phyloP scores from a whole-genome alignment of 2,797 vertebrate genomes.

The Darevskia nairensis region DNA sequence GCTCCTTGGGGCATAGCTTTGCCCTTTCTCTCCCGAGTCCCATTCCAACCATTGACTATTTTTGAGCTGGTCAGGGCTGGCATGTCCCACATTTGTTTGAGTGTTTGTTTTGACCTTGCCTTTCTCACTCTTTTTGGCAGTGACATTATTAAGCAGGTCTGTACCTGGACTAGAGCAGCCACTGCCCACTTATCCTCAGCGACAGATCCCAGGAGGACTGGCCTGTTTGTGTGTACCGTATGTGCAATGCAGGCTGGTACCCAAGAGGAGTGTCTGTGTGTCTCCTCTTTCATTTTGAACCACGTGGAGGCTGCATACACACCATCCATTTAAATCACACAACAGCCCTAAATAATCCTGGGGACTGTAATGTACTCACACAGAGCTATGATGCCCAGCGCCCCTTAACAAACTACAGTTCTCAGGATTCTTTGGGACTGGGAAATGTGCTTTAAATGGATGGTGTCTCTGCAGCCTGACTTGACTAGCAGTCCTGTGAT shows the following conservation, averaged over 20 bases:
- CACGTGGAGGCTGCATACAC: conserved; percentile 73
- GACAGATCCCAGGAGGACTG: background rate
- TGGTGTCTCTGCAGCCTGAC: too few relatives aligned
- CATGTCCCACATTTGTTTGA: background rate
- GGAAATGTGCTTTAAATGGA: too few relatives aligned
- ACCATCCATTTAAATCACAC: too few relatives aligned
- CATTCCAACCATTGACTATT: too few relatives aligned
- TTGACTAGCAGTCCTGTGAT: conserved; percentile 82
- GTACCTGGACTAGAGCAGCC: too few relatives aligned
- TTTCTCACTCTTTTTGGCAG: background rate
- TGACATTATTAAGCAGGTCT: background rate
- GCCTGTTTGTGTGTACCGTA: background rate
- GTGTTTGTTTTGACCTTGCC: background rate
- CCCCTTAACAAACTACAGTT: too few relatives aligned
- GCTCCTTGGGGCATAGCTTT: background rate
- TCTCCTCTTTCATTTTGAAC: conserved; percentile 55
- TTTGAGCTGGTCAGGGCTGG: background rate
- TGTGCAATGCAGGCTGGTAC: conserved; percentile 75
- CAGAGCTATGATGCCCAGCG: too few relatives aligned
- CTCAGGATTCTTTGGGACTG: too few relatives aligned
- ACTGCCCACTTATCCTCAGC: background rate
- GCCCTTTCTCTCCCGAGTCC: too few relatives aligned
- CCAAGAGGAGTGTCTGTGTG: background rate
- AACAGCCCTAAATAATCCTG: too few relatives aligned
- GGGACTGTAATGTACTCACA: too few relatives aligned